A percentile compares a stretch with the other conserved stretches of the same genome.
Evolutionary conservation across 2,113 vertebrate genomes (phyloP).

Genomic region (Centropus bengalensis): DNA sequence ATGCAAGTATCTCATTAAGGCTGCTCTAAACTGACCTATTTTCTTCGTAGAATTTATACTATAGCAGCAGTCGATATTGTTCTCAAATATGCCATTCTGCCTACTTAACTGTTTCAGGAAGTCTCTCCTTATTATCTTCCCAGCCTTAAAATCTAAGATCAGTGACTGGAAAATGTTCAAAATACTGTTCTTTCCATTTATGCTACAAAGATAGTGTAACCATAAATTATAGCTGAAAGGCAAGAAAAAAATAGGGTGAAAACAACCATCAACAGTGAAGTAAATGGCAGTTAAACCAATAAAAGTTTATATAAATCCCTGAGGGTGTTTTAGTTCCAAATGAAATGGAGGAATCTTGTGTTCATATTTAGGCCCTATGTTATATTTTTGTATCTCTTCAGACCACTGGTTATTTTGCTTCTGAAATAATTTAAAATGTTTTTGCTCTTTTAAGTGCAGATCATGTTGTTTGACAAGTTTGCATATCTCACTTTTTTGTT

Average conservation of each 20-base stretch:
- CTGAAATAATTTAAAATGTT: not conserved
- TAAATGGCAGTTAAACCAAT: not conserved
- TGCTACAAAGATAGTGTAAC: not conserved
- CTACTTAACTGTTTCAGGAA: slow-evolving; percentile 29
- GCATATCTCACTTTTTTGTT: not conserved
- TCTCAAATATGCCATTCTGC: slow-evolving; percentile 8
- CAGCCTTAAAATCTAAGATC: not conserved
- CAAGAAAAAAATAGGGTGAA: slow-evolving; percentile 24
- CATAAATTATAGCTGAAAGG: slow-evolving; percentile 3
- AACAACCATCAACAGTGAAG: slow-evolving; percentile 19
- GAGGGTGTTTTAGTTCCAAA: not conserved
- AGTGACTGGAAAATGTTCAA: slow-evolving; percentile 37
- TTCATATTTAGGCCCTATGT: not conserved
- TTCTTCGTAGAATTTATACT: not conserved
- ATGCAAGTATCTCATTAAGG: not conserved
- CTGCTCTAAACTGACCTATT: not conserved
- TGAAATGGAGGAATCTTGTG: not conserved
- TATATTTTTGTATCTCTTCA: not conserved
- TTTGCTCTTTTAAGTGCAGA: not conserved
- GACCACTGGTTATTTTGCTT: not conserved
- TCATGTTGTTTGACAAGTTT: not conserved
- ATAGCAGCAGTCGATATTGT: not conserved
- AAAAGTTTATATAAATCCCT: not conserved
- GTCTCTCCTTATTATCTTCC: slow-evolving; percentile 31
- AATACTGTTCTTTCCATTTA: not conserved